phyloP scores from a whole-genome alignment of 2,888 invertebrate species.

The Acrobasis suavella region DNA sequence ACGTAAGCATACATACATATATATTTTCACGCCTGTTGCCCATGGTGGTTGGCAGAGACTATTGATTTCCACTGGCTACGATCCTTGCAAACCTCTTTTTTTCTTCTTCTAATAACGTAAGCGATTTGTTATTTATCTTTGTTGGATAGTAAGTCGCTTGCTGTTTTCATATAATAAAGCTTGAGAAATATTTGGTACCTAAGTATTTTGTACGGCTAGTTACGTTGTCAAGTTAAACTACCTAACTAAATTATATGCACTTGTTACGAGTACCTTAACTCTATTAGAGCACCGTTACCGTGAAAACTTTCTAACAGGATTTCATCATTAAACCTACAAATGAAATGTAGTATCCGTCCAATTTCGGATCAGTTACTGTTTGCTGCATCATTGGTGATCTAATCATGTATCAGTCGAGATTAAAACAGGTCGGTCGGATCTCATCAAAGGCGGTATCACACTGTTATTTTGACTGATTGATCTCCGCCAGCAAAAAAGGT shows the following conservation, averaged over 20 bases:
- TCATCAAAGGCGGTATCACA: constrained; percentile 82
- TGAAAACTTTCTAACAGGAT: constrained; percentile 41
- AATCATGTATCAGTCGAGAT: constrained; percentile 80
- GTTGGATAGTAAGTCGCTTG: too few relatives aligned
- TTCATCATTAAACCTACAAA: constrained; percentile 61
- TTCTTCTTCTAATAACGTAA: too few relatives aligned
- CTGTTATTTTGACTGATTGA: constrained; percentile 83
- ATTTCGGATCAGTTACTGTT: constrained; percentile 74
- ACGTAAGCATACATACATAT: too few relatives aligned
- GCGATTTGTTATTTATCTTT: too few relatives aligned
- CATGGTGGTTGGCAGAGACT: too few relatives aligned
- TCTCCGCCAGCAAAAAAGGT: constrained; percentile 76
- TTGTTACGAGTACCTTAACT: constrained; percentile 12
- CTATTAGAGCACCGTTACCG: constrained; percentile 25
- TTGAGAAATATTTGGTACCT: too few relatives aligned
- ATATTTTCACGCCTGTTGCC: too few relatives aligned
- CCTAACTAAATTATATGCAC: neutral
- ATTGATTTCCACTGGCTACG: too few relatives aligned
- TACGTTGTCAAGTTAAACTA: neutral
- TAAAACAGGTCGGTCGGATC: constrained; percentile 79
- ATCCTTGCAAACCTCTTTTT: too few relatives aligned
- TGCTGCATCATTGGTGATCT: constrained; percentile 81
- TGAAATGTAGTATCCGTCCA: constrained; percentile 62
- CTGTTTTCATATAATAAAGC: too few relatives aligned
- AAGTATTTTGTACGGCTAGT: too few relatives aligned